A percentile compares a stretch with the other conserved stretches of the same genome.
phyloP scores from a whole-genome alignment of 2,113 vertebrate species.

The Haliaeetus leucogaster region DNA sequence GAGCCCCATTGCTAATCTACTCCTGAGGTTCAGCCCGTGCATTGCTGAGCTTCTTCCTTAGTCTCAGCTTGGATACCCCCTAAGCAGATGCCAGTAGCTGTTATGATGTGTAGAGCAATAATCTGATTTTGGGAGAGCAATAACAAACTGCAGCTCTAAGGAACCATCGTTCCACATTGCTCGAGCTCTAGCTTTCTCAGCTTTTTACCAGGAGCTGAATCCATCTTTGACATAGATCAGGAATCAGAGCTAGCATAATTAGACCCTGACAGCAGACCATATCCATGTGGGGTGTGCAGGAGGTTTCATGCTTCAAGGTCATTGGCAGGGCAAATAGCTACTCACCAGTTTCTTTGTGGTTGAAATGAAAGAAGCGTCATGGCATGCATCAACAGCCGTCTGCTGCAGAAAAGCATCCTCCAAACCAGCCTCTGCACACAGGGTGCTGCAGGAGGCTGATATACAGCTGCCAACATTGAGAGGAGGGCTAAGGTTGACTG shows the following conservation, averaged over 20 bases:
- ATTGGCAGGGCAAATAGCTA: background rate
- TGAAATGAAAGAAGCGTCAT: background rate
- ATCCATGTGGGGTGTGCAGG: background rate
- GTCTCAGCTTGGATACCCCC: background rate
- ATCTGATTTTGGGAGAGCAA: background rate
- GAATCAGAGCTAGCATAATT: background rate
- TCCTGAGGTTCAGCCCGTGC: background rate
- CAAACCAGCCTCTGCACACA: background rate
- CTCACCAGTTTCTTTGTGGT: background rate
- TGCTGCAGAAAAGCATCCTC: background rate
- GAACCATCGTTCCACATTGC: background rate
- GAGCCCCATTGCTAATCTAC: background rate
- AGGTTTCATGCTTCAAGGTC: background rate
- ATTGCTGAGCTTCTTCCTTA: background rate
- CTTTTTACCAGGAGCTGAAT: background rate
- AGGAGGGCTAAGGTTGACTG: background rate
- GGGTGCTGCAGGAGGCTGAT: background rate
- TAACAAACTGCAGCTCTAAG: background rate
- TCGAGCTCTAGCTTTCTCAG: background rate
- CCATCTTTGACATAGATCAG: background rate
- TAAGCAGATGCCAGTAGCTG: background rate
- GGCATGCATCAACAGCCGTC: rapidly evolving
- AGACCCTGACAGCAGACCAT: background rate
- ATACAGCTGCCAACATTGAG: background rate
- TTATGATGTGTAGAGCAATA: background rate